Evolutionary conservation across 2,113 vertebrate genomes (phyloP).

Genomic region (Laticauda colubrina): DNA sequence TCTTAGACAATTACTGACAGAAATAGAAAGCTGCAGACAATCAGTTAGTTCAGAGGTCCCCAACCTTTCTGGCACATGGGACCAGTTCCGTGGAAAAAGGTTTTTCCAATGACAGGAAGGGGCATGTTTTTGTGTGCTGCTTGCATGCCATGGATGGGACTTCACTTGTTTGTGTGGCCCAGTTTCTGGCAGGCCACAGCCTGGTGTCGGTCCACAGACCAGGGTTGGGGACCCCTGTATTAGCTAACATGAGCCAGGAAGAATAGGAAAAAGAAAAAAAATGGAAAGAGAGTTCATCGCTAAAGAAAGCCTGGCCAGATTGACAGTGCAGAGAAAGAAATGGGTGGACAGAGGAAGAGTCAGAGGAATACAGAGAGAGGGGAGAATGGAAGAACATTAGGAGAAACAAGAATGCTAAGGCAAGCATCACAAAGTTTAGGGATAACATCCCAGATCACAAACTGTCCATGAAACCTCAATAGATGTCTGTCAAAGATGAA

Average conservation of each 20-base stretch:
- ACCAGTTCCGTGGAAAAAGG: too few species aligned
- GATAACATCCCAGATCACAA: not conserved
- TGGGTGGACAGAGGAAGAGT: not conserved
- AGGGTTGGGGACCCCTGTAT: too few species aligned
- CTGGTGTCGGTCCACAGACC: too few species aligned
- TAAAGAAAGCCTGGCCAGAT: not conserved
- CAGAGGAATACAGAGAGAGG: constrained; percentile 25
- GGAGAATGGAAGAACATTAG: constrained; percentile 30
- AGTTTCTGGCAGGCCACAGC: too few species aligned
- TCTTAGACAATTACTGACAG: not conserved
- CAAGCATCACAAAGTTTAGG: not conserved
- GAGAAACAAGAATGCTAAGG: not conserved
- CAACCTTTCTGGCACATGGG: too few species aligned
- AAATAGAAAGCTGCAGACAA: not conserved
- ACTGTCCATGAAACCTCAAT: not conserved
- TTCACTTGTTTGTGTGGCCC: too few species aligned
- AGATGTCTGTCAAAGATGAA: not conserved
- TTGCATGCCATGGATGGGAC: too few species aligned
- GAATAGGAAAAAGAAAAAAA: not conserved
- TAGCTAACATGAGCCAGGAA: not conserved
- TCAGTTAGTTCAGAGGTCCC: not conserved
- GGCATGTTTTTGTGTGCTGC: too few species aligned
- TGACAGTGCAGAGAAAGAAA: not conserved
- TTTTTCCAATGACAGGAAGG: too few species aligned
- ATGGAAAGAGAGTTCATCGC: not conserved